A percentile compares a stretch with the other conserved stretches of the same genome.
phyloP scores from a whole-genome alignment of 2,888 invertebrate species.

The Suillia variegata region DNA sequence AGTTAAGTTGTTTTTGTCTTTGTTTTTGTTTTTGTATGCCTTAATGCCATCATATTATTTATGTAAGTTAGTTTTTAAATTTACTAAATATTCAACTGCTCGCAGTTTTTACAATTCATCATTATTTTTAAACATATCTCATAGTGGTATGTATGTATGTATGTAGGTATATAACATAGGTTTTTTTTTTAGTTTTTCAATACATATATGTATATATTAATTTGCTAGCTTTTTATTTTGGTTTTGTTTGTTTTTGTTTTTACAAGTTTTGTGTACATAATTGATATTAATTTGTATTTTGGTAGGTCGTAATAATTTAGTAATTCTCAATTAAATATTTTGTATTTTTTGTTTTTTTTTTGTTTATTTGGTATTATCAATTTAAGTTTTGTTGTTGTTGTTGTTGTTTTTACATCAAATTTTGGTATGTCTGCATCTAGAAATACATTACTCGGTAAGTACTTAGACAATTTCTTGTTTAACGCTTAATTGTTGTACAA shows the following conservation, averaged over 20 bases:
- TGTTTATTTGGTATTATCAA: neutral
- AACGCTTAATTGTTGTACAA: slow-evolving; percentile 35
- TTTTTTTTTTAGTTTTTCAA: too few relatives aligned
- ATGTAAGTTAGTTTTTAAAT: slow-evolving; percentile 15
- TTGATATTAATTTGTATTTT: neutral
- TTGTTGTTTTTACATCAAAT: slow-evolving; percentile 22
- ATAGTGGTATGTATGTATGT: slow-evolving; percentile 16
- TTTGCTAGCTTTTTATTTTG: slow-evolving; percentile 17
- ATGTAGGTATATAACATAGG: slow-evolving; percentile 13
- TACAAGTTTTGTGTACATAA: too few relatives aligned
- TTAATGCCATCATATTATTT: slow-evolving; percentile 19
- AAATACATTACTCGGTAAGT: slow-evolving; percentile 39
- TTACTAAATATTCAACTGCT: slow-evolving; percentile 28
- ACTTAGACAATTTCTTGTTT: slow-evolving; percentile 14
- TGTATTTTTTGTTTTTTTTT: neutral
- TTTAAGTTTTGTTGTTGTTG: slow-evolving; percentile 7
- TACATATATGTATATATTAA: slow-evolving; percentile 12
- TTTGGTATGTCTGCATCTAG: slow-evolving; percentile 48
- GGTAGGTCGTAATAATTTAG: slow-evolving; percentile 1
- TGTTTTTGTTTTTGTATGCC: too few relatives aligned
- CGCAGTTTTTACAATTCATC: slow-evolving; percentile 18
- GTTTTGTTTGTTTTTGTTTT: slow-evolving; percentile 16
- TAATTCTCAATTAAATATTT: neutral
- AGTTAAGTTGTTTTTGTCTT: slow-evolving; percentile 10
- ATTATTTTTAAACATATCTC: neutral